Evolutionary conservation across 1,140 invertebrate genomes (phyloP).

Genomic region (Drosophila sp.): DNA sequence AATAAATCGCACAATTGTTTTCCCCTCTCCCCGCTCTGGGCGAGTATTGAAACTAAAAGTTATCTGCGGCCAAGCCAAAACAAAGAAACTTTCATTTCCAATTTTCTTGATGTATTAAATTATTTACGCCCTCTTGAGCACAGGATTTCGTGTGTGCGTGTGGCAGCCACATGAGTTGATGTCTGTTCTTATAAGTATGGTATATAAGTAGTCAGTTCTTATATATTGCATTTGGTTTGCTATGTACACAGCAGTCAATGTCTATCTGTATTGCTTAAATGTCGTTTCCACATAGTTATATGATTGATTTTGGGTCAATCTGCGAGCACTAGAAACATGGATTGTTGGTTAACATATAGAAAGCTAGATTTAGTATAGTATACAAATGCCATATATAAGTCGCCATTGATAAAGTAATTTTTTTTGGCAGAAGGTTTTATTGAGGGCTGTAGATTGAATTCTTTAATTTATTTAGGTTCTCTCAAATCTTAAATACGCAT

Average conservation of each 20-base stretch:
- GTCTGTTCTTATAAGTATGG: constrained; percentile 14
- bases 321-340: not conserved
- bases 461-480: too few species aligned
- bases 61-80: constrained; percentile 75
- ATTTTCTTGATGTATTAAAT: constrained; percentile 84
- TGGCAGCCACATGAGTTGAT: constrained; percentile 33
- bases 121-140: constrained; percentile 83
- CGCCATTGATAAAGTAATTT: too few species aligned
- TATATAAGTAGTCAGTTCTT: constrained; percentile 10
- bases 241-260: constrained; percentile 1
- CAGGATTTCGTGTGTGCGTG: constrained; percentile 64
- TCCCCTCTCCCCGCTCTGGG: constrained; percentile 2
- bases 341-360: not conserved
- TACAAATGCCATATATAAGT: too few species aligned
- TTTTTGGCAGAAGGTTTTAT: too few species aligned
- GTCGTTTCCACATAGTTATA: not conserved
- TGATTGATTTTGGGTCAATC: constrained; percentile 4
- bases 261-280: constrained; percentile 9
- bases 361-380: too few species aligned
- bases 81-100: constrained; percentile 82
- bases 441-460: too few species aligned
- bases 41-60: constrained; percentile 72
- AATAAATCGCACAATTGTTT: constrained; percentile 79
- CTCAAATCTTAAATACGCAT: too few species aligned
- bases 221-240: not conserved